Evolutionary conservation across 1,140 invertebrate genomes (phyloP).

Genomic region (Lordiphosa clarofinis): DNA sequence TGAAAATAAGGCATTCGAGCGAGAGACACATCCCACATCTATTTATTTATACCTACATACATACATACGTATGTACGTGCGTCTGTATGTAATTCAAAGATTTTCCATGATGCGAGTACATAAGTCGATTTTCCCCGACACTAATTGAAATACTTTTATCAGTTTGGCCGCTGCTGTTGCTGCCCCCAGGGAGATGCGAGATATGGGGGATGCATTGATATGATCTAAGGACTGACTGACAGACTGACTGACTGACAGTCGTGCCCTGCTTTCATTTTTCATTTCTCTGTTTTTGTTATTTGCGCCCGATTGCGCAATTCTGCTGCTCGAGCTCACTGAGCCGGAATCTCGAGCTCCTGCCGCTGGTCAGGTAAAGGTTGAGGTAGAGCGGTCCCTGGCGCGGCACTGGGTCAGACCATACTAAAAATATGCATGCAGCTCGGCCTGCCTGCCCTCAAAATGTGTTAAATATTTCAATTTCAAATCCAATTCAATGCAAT

Average conservation of each 20-base stretch:
- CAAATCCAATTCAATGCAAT: conserved; percentile 72
- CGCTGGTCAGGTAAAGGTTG: conserved; percentile 4
- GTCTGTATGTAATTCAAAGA: conserved; percentile 39
- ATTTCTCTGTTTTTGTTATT: conserved; percentile 59
- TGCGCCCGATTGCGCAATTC: conserved; percentile 73
- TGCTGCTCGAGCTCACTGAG: conserved; percentile 39
- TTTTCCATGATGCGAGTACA: conserved; percentile 45
- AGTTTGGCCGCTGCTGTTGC: conserved; percentile 29
- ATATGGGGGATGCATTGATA: conserved; percentile 32
- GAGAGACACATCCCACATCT: conserved; percentile 47
- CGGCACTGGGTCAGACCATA: background rate
- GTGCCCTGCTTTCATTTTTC: conserved; percentile 23
- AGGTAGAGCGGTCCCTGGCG: background rate
- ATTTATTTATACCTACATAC: conserved; percentile 13
- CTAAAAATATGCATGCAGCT: conserved; percentile 1
- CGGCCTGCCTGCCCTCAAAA: conserved; percentile 18
- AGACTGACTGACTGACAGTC: no score
- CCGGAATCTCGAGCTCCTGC: conserved; percentile 4
- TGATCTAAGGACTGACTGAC: conserved; percentile 41
- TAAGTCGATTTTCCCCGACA: conserved; percentile 53
- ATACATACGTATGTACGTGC: conserved; percentile 10
- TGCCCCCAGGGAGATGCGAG: conserved; percentile 15
- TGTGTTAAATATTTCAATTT: conserved; percentile 74
- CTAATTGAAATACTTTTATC: conserved; percentile 77
- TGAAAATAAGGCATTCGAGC: conserved; percentile 74